Evolutionary conservation across 2,888 invertebrate species (phyloP).

Genomic region (Iphiclides podalirius): DNA sequence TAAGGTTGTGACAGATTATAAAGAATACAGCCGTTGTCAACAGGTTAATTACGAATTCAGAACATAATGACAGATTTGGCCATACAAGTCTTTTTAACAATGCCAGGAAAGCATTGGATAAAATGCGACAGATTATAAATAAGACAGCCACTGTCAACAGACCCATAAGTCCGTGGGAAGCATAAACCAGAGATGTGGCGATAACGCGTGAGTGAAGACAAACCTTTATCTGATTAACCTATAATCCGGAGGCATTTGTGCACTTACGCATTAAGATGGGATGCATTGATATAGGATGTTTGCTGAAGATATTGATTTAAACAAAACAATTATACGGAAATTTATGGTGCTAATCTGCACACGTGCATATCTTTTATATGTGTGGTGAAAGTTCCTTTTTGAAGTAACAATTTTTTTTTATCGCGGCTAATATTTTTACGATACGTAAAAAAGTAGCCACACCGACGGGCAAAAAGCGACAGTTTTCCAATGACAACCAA

Average conservation of each 20-base stretch:
- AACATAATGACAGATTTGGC: no score
- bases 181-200: constrained; percentile 25
- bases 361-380: background rate
- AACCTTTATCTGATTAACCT: constrained; percentile 37
- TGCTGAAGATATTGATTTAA: constrained; percentile 2
- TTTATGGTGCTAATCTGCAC: background rate
- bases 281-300: constrained; percentile 13
- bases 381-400: background rate
- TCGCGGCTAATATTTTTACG: no score
- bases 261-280: constrained; percentile 21
- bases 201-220: constrained; percentile 33
- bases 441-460: no score
- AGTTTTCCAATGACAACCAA: no score
- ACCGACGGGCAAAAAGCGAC: no score
- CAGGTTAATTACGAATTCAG: no score
- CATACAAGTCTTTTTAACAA: background rate
- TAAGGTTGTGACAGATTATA: no score
- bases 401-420: no score
- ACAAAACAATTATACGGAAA: constrained; percentile 17
- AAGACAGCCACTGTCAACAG: background rate
- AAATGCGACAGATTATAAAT: background rate
- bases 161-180: constrained; percentile 20
- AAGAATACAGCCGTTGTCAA: no score
- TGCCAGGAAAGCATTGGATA: background rate
- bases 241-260: constrained; percentile 26